phyloP scores from a whole-genome alignment of 2,888 invertebrate species.

The Allacma fusca region DNA sequence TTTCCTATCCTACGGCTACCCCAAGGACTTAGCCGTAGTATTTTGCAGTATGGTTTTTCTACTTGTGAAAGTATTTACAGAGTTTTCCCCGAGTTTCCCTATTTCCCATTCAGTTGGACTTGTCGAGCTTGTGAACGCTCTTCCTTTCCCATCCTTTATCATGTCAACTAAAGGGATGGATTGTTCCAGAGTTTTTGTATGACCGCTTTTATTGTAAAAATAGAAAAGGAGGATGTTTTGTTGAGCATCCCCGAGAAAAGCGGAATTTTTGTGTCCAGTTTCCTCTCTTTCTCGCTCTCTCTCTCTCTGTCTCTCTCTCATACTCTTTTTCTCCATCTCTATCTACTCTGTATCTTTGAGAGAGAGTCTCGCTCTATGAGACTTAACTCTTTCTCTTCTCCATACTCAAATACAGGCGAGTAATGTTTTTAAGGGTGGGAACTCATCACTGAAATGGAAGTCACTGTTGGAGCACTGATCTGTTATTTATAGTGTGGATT shows the following conservation, averaged over 20 bases:
- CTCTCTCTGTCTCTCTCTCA: too few relatives aligned
- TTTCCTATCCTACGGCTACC: neutral
- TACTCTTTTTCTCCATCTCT: too few relatives aligned
- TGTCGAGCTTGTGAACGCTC: neutral
- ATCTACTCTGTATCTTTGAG: too few relatives aligned
- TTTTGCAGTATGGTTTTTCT: neutral
- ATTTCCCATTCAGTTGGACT: neutral
- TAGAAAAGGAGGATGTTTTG: neutral
- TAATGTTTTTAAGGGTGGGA: slow-evolving; percentile 1
- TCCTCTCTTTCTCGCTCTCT: neutral
- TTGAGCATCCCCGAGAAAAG: neutral
- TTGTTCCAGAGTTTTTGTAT: too few relatives aligned
- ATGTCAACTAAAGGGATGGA: neutral
- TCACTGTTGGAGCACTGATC: neutral
- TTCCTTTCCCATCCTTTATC: slow-evolving; percentile 2
- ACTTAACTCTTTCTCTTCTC: neutral
- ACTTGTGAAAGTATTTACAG: slow-evolving; percentile 15
- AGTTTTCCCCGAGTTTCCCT: neutral
- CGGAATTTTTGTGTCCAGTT: neutral
- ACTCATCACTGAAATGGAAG: neutral
- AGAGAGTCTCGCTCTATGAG: too few relatives aligned
- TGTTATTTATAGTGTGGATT: slow-evolving; percentile 11
- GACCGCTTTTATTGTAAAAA: too few relatives aligned
- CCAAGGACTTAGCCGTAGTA: neutral
- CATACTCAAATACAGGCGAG: slow-evolving; percentile 24